These are phyloP conservation scores for Polypedilum pembai DNA, from an alignment of 1,140 invertebrate genomes.

Conservation along the genomic window DNA sequence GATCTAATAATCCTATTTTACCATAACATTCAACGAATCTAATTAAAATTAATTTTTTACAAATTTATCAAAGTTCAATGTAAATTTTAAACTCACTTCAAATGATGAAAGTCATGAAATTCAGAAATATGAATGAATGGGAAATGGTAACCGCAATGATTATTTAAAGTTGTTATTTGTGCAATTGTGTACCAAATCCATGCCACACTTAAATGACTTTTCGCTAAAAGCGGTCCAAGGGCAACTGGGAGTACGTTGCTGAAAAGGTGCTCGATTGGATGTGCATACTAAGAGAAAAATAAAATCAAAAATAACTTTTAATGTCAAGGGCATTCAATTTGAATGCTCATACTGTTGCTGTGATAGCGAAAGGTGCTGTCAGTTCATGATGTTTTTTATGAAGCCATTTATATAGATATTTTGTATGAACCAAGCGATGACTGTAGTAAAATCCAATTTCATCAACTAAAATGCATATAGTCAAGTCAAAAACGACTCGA, in stretches of 20 bases:
- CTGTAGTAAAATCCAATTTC: slow-evolving; percentile 1
- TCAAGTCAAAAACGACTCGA: background rate
- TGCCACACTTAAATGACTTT: background rate
- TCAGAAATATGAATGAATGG: background rate
- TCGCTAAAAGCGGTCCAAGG: background rate
- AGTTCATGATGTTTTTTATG: background rate
- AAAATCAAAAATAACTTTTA: background rate
- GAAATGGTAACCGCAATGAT: background rate
- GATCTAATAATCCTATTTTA: background rate
- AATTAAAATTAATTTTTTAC: no score
- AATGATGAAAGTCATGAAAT: background rate
- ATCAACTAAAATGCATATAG: background rate
- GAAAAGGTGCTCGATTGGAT: background rate
- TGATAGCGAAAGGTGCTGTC: background rate
- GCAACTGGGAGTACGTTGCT: background rate
- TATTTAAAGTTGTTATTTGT: slow-evolving; percentile 7
- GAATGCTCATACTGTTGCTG: background rate
- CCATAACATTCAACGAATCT: background rate
- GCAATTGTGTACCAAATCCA: background rate
- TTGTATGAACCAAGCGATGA: background rate
- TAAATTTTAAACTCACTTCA: no score
- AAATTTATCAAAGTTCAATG: no score
- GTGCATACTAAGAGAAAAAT: background rate
- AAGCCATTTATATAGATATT: background rate
- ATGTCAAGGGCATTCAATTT: background rate